Conservation (phyloP, 2,888 invertebrate genomes). For the Junonia oenone region DNA sequence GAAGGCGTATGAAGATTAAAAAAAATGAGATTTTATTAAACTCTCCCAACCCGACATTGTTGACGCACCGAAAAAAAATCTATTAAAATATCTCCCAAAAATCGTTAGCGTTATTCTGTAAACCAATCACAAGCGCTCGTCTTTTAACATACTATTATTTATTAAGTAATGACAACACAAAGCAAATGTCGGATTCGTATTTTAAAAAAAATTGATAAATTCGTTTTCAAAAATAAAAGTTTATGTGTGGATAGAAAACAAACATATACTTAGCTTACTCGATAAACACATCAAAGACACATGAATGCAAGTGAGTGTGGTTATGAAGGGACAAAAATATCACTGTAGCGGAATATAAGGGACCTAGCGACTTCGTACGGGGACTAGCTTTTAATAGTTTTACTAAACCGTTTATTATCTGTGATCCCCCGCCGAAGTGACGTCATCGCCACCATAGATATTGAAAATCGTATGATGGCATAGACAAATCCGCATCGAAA, state of each 20-base stretch:
- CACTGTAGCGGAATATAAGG: conserved; percentile 58
- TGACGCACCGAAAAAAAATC: conserved; percentile 33
- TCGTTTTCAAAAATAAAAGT: conserved; percentile 1
- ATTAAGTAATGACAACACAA: conserved; percentile 67
- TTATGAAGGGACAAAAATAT: conserved; percentile 49
- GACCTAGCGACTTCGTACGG: conserved; percentile 31
- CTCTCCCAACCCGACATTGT: conserved; percentile 69
- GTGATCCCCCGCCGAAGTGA: conserved; percentile 19
- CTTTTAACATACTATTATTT: conserved; percentile 12
- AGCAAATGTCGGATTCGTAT: conserved; percentile 72
- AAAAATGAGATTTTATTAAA: conserved; percentile 40
- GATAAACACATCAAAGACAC: conserved; percentile 33
- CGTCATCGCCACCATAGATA: conserved; percentile 54
- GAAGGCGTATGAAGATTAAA: conserved; percentile 36
- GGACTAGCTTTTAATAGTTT: neutral
- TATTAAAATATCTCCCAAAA: conserved; percentile 40
- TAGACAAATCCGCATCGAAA: conserved; percentile 44
- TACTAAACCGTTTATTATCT: conserved; percentile 21
- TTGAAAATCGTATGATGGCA: conserved; percentile 50
- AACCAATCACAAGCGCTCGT: conserved; percentile 75
- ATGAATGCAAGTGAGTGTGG: conserved; percentile 79
- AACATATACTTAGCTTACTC: conserved; percentile 26
- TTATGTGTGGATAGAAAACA: conserved; percentile 14
- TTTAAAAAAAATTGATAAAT: conserved; percentile 28
- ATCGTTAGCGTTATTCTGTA: conserved; percentile 62